Evolutionary conservation across 2,888 invertebrate species (phyloP), one percentile per base, ranked within the genome.

Genomic region (Oscheius sp.): DNA sequence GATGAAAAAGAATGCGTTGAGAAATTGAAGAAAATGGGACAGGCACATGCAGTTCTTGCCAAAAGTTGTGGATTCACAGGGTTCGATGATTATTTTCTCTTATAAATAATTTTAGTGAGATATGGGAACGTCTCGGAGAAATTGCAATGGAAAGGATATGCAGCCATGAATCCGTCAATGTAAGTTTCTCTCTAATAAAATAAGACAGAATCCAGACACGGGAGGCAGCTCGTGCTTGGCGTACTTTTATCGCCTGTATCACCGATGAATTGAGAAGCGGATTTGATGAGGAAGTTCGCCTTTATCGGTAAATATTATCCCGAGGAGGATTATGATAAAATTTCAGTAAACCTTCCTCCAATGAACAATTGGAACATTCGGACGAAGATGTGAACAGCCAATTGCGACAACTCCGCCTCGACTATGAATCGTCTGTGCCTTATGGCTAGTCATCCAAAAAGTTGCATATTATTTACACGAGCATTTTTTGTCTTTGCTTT

Each of bases 51-150:
- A 7, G 75, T 82, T 12, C 76, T 83, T 45, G 76, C 79, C 5
- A 76, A 77, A 35, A 78, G 76, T 23, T 82, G 83, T 69, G 74
- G 61, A 18, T 83, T 83, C 76, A 73, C 81, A 1, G 76, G 76
- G 55, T 73, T 29, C 18, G 29, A 21, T 43, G n/a, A 7, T 69
- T 23, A 1, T 46, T 1, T 52, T 13, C 12, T 41, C 18, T 29
- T 27, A 58, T 56, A n/a, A 45, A 43, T 9, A 74, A 78, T 69
- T 63, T 76, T 45, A 78, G 82, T 1, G 86, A 87, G 49, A 85
- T 88, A 46, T 87, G 87, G 87, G 87, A 87, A 75, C 75, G 82
- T 35, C 69, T 87, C 45, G 87, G 87, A 7, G 87, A 87, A 71
- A 85, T 87, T n/a, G 79, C 84, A 12, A 86, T 87, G 85, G 87